Percentiles rank a stretch among this genome's conserved stretches.
These are phyloP conservation scores for Centropus unirufus DNA, from an alignment of 2,113 vertebrate species.

Conservation along the genomic window DNA sequence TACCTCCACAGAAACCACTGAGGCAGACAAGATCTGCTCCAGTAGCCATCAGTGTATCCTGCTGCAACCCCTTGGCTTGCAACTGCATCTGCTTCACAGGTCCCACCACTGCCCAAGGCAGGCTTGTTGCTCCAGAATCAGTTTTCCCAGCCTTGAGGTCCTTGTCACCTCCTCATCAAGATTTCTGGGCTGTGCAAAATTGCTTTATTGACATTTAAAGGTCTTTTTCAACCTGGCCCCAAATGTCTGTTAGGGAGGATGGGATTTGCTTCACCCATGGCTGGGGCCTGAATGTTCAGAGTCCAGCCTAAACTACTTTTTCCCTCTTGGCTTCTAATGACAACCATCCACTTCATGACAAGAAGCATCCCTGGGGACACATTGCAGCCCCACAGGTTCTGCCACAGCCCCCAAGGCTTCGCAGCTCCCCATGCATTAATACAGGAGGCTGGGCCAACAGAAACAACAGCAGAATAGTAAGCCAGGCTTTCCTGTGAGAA, in stretches of 20 bases:
- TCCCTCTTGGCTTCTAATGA: neutral
- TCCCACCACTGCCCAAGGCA: neutral
- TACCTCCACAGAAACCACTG: neutral
- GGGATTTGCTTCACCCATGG: neutral
- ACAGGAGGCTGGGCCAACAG: neutral
- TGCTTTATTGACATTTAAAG: conserved; percentile 74
- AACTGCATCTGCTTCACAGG: neutral
- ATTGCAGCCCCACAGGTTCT: rapidly evolving
- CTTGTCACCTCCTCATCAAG: conserved; percentile 16
- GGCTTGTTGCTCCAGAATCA: neutral
- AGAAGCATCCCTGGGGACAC: neutral
- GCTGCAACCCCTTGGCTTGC: neutral
- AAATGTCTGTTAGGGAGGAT: neutral
- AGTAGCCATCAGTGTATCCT: neutral
- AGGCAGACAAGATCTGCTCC: neutral
- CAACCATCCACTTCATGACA: neutral
- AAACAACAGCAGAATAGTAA: neutral
- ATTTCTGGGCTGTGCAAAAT: conserved; percentile 47
- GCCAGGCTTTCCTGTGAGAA: neutral
- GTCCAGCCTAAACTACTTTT: neutral
- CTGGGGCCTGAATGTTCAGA: neutral
- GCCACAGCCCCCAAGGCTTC: neutral
- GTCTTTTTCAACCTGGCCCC: conserved; percentile 45
- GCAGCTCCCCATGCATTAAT: rapidly evolving
- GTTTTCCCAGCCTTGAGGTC: neutral